A percentile compares a stretch with the other conserved stretches of the same genome.
These are phyloP conservation scores for Arctocebus calabarensis DNA, from an alignment of 2,797 vertebrate genomes.

Conservation along the genomic window DNA sequence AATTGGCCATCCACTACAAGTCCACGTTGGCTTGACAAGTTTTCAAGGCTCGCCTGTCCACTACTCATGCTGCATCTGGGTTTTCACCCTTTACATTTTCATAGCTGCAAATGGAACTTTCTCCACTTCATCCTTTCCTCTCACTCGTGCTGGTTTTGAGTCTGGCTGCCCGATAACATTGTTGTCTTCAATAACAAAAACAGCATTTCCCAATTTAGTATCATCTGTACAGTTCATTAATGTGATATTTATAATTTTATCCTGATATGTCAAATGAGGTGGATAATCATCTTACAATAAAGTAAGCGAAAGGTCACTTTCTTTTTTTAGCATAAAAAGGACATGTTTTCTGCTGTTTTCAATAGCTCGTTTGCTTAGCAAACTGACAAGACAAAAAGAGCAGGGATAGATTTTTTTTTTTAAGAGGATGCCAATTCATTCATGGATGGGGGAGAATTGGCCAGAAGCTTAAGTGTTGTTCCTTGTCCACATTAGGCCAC, in stretches of 20 bases:
- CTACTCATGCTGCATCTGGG: neutral
- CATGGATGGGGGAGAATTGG: neutral
- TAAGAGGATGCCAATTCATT: neutral
- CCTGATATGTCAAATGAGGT: constrained; percentile 43
- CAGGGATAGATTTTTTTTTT: neutral
- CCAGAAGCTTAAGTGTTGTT: neutral
- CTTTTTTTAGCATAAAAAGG: neutral
- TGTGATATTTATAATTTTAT: constrained; percentile 46
- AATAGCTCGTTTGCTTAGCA: constrained; percentile 47
- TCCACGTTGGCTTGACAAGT: neutral
- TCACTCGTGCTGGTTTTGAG: neutral
- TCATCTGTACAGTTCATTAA: constrained; percentile 76
- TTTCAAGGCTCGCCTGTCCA: neutral
- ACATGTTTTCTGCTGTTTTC: constrained; percentile 44
- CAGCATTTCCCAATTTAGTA: constrained; percentile 59
- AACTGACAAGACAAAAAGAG: neutral
- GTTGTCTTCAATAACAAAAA: constrained; percentile 49
- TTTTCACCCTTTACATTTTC: constrained; percentile 18
- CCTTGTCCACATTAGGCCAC: neutral
- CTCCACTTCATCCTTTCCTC: neutral
- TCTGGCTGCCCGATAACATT: neutral
- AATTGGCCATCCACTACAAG: neutral
- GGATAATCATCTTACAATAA: constrained; percentile 55
- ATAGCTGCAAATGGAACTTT: neutral
- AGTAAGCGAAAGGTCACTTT: constrained; percentile 64